These are phyloP conservation scores for Spea multiplicata DNA, from an alignment of 2,113 vertebrate species.

Conservation along the genomic window DNA sequence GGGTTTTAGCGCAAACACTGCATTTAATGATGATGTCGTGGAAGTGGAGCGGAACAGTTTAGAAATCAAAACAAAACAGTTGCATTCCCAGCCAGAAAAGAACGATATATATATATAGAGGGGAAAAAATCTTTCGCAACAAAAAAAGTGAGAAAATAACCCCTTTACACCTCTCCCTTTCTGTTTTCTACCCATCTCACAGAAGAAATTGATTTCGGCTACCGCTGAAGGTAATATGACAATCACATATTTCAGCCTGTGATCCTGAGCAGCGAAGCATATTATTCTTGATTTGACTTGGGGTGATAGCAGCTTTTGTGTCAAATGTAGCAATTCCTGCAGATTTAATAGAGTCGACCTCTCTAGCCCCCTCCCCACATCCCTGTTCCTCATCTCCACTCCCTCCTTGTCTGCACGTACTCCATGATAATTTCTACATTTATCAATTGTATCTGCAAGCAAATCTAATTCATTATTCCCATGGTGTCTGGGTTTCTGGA, in stretches of 20 bases:
- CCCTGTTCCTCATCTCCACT: slow-evolving; percentile 42
- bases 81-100: not conserved
- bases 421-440: slow-evolving; percentile 56
- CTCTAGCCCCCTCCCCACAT: slow-evolving; percentile 49
- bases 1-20: slow-evolving; percentile 18
- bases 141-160: slow-evolving; percentile 20
- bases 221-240: slow-evolving; percentile 46
- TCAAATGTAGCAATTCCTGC: slow-evolving; percentile 63
- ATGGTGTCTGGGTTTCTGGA: slow-evolving; percentile 15
- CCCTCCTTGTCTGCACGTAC: slow-evolving; percentile 32
- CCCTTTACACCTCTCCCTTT: slow-evolving; percentile 32
- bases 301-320: slow-evolving; percentile 57
- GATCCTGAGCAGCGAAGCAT: slow-evolving; percentile 53
- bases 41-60: slow-evolving; percentile 40
- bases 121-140: slow-evolving; percentile 15
- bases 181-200: slow-evolving; percentile 39
- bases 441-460: slow-evolving; percentile 49
- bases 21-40: slow-evolving; percentile 39
- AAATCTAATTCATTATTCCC: slow-evolving; percentile 35
- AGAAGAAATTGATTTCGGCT: slow-evolving; percentile 51
- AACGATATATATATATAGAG: slow-evolving; percentile 20
- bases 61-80: slow-evolving; percentile 17
- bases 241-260: slow-evolving; percentile 51
- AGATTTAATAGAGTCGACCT: slow-evolving; percentile 65
- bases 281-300: slow-evolving; percentile 55